phyloP scores from a whole-genome alignment of 2,797 vertebrate genomes.

The Oreonectes daqikongensis region DNA sequence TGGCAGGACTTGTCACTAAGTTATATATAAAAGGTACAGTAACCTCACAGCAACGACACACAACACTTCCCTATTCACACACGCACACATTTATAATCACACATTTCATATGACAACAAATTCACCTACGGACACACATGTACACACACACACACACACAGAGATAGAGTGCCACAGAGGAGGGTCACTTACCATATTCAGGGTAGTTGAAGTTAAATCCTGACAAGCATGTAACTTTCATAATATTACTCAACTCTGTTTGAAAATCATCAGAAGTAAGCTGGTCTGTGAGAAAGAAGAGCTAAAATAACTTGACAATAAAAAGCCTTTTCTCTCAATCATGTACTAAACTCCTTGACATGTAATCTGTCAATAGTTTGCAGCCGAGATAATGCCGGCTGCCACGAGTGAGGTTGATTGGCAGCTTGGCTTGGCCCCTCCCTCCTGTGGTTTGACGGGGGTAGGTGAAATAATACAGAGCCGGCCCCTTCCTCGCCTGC shows the following conservation, averaged over 20 bases:
- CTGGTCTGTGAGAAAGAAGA: slow-evolving; percentile 69
- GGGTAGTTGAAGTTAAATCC: slow-evolving; percentile 99
- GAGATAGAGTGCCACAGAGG: slow-evolving; percentile 57
- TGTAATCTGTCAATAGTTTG: slow-evolving; percentile 90
- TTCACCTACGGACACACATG: slow-evolving; percentile 41
- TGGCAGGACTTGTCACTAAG: slow-evolving; percentile 75
- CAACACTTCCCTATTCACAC: slow-evolving; percentile 65
- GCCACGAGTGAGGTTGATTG: slow-evolving; percentile 88
- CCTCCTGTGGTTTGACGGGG: slow-evolving; percentile 80
- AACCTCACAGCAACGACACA: slow-evolving; percentile 68
- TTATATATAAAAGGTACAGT: slow-evolving; percentile 81
- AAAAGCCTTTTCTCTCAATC: slow-evolving; percentile 79
- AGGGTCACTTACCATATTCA: slow-evolving; percentile 96
- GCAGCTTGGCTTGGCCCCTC: slow-evolving; percentile 85
- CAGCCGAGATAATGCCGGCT: slow-evolving; percentile 87
- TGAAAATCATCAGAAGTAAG: slow-evolving; percentile 81
- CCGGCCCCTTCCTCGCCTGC: slow-evolving; percentile 76
- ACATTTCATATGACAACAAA: slow-evolving; percentile 30
- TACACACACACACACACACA: slow-evolving; percentile 63
- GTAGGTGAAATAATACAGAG: slow-evolving; percentile 82
- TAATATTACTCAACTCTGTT: slow-evolving; percentile 88
- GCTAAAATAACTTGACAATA: slow-evolving; percentile 76
- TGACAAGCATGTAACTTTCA: slow-evolving; percentile 99
- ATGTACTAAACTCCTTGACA: slow-evolving; percentile 89
- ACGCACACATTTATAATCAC: slow-evolving; percentile 1